A percentile compares a stretch with the other conserved stretches of the same genome.
Conservation (phyloP, 2,113 vertebrate genomes). For the Pundamilia nyererei region DNA sequence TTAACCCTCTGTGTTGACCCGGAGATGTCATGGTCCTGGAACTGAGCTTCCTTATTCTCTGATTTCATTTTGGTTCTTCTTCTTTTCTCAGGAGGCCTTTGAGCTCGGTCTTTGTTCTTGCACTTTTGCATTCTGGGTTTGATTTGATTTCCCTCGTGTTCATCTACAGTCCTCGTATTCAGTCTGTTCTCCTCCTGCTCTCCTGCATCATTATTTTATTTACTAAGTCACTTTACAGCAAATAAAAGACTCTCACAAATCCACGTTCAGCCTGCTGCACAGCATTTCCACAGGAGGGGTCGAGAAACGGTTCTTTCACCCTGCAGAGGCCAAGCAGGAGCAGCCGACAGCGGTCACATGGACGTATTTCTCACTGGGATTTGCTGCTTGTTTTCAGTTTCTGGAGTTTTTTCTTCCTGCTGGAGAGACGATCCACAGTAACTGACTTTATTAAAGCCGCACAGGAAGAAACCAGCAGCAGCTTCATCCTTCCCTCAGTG, state of each 20-base stretch:
- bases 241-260: background rate
- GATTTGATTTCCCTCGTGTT: background rate
- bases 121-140: background rate
- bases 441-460: background rate
- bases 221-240: background rate
- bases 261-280: background rate
- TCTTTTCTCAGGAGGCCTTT: accelerated
- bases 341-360: background rate
- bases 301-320: accelerated
- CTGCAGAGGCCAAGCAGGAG: background rate
- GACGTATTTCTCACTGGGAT: background rate
- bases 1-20: background rate
- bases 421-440: background rate
- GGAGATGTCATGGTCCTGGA: background rate
- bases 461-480: background rate
- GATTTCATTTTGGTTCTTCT: background rate
- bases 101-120: background rate
- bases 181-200: background rate
- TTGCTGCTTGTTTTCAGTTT: background rate
- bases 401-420: background rate
- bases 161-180: background rate
- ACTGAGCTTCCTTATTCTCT: background rate
- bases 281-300: background rate
- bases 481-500: background rate
- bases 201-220: background rate